Conservation (phyloP, 1,140 invertebrate genomes). For the Drosophila ohnishii region DNA sequence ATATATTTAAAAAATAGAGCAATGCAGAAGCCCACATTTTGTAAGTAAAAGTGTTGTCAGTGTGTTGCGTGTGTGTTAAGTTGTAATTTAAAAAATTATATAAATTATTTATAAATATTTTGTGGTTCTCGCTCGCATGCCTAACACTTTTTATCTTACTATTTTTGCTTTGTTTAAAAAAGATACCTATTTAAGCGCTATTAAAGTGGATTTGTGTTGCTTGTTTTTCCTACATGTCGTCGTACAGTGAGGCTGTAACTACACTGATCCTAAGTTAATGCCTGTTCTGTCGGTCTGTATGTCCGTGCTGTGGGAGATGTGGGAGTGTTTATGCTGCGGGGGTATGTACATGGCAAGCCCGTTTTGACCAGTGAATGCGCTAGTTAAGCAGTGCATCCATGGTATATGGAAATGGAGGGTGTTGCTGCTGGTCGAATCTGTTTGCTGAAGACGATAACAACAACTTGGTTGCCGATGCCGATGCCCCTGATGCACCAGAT, state of each 20-base stretch:
- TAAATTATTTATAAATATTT: constrained; percentile 78
- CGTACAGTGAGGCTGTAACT: constrained; percentile 70
- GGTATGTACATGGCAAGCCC: constrained; percentile 79
- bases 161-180: constrained; percentile 62
- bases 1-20: constrained; percentile 45
- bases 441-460: constrained; percentile 69
- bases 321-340: constrained; percentile 33
- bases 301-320: constrained; percentile 2
- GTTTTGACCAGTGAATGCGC: constrained; percentile 64
- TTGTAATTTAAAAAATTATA: constrained; percentile 64
- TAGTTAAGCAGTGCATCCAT: constrained; percentile 87
- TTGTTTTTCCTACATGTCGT: constrained; percentile 51
- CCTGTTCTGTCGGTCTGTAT: constrained; percentile 17
- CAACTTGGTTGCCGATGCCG: constrained; percentile 63
- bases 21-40: constrained; percentile 30
- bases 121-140: constrained; percentile 47
- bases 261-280: constrained; percentile 66
- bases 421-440: constrained; percentile 67
- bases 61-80: constrained; percentile 42
- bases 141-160: constrained; percentile 79
- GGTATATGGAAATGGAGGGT: constrained; percentile 85
- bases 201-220: constrained; percentile 72
- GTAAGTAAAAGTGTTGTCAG: constrained; percentile 22
- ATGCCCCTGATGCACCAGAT: constrained; percentile 34
- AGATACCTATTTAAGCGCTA: constrained; percentile 78